A percentile compares a stretch with the other conserved stretches of the same genome.
phyloP scores from a whole-genome alignment of 2,113 vertebrate species.

The Cariama cristata region DNA sequence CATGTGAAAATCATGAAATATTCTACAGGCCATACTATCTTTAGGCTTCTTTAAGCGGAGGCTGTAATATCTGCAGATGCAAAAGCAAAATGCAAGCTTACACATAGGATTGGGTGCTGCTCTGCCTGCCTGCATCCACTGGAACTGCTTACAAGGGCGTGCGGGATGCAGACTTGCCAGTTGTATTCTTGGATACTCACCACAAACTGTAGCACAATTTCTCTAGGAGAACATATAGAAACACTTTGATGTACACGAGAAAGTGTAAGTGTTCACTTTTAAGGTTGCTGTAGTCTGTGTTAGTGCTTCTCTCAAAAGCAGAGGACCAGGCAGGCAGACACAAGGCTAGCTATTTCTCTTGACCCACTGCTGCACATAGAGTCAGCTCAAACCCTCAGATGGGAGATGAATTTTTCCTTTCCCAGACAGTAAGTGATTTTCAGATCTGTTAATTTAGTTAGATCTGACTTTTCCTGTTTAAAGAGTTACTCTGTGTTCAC shows the following conservation, averaged over 20 bases:
- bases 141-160: neutral
- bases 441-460: neutral
- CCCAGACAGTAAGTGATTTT: neutral
- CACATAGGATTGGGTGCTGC: fast-evolving
- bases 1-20: neutral
- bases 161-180: neutral
- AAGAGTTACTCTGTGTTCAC: neutral
- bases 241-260: fast-evolving
- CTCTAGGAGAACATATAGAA: neutral
- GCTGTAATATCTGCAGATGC: neutral
- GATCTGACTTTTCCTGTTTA: neutral
- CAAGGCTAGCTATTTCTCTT: neutral
- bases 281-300: neutral
- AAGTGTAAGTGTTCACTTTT: neutral
- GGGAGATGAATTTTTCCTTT: neutral
- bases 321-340: neutral
- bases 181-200: fast-evolving
- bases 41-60: neutral
- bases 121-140: neutral
- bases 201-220: neutral
- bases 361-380: neutral
- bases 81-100: neutral
- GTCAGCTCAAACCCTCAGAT: fast-evolving
- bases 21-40: neutral
- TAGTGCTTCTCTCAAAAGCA: neutral